Evolutionary conservation across 1,140 invertebrate species (phyloP), one percentile per base, ranked within the genome.

Genomic region (Ditylenchus dipsaci): DNA sequence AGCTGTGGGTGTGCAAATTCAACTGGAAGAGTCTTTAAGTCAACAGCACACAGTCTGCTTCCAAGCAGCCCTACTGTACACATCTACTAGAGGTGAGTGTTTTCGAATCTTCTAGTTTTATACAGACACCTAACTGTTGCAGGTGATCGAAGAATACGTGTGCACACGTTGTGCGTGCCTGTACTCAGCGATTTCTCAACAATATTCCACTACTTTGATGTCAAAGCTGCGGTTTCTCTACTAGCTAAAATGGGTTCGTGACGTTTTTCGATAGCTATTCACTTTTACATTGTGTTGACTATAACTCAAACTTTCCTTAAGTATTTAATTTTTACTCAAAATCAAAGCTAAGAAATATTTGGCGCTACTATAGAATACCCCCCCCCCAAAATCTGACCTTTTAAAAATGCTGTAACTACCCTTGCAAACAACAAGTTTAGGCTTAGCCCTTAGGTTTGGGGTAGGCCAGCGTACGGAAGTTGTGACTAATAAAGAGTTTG

Each of bases 31-130:
- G 83, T 90, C 88, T 79, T 85, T 97, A 0, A 88, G 89, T 0
- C 92, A 95, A 78, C 86, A 90, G 15, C 90, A 91, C 79, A 90
- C 88, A 58, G 91, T 95, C 58, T 95, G 92, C 85, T 97, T 99
- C 86, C 96, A 99, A 86, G 94, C 94, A 5, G 95, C 96, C 17
- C 84, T 99, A 47, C 87, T 99, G 0, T 99, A 98, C 79, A 98
- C 96, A 0, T 96, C 93, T 26, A 94, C 91, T 84, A 95, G 93
- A 89, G 95, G 91, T 90, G 83, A 76, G 17, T 1, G 9, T 17
- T 33, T 15, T 11, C 33, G 3, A 38, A 11, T 38, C 11, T 38
- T 7, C n/a, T 7, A 15, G 15, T 21, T 19, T 53, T 53, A 15
- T 7, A 53, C 23, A 53, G 8, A 53, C 3, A n/a, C n/a, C n/a